Conservation (phyloP, 2,888 invertebrate genomes). For the Clepsis dumicolana region DNA sequence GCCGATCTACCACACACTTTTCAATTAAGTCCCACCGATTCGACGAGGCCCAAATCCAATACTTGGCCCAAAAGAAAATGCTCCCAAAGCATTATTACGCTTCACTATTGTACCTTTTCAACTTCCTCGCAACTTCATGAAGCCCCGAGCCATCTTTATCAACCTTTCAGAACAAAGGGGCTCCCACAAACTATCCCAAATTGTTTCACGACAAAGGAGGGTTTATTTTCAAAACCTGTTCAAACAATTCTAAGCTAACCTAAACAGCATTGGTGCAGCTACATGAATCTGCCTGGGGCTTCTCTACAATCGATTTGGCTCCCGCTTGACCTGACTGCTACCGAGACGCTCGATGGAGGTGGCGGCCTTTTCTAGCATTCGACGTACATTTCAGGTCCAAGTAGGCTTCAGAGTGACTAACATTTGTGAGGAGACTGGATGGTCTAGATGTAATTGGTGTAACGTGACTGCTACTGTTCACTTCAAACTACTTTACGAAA, state of each 20-base stretch:
- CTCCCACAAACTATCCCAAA: conserved; percentile 49
- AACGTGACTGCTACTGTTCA: too few species aligned
- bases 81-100: conserved; percentile 7
- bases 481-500: too few species aligned
- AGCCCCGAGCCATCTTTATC: conserved; percentile 20
- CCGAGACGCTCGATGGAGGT: conserved; percentile 27
- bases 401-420: too few species aligned
- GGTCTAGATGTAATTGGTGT: too few species aligned
- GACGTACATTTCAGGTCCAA: conserved; percentile 1
- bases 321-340: conserved; percentile 58
- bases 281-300: conserved; percentile 59
- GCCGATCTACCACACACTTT: too few species aligned
- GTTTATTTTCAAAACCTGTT: conserved; percentile 60
- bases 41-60: neutral
- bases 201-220: conserved; percentile 56
- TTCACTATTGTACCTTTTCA: conserved; percentile 4
- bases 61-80: neutral
- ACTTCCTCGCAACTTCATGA: conserved; percentile 20
- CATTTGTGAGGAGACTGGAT: too few species aligned
- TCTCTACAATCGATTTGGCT: conserved; percentile 68
- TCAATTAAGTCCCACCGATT: neutral
- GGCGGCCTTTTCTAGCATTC: conserved; percentile 18
- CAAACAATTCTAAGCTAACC: conserved; percentile 60
- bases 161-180: conserved; percentile 31
- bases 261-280: conserved; percentile 60